Conservation (phyloP, 1,140 invertebrate genomes). For the Zaprionus vittiger region DNA sequence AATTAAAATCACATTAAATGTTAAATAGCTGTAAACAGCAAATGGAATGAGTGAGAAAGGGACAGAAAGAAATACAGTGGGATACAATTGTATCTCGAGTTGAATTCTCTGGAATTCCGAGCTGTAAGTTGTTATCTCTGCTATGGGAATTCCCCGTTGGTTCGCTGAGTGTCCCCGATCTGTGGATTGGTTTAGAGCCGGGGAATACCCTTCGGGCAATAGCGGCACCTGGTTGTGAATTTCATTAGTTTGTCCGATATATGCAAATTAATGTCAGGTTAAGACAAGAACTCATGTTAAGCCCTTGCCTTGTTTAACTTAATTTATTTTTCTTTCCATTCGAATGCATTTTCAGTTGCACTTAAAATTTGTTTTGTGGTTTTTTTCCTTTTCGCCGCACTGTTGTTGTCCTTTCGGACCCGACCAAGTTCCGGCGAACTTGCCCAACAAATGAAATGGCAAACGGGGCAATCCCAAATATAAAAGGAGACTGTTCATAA, state of each 20-base stretch:
- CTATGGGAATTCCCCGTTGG: constrained; percentile 11
- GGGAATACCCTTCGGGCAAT: background rate
- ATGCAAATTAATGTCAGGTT: background rate
- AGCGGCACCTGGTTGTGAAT: background rate
- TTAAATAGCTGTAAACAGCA: background rate
- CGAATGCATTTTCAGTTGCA: constrained; percentile 3
- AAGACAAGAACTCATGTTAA: background rate
- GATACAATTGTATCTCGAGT: background rate
- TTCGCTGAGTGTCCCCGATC: background rate
- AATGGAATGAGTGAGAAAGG: background rate
- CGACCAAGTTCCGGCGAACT: background rate
- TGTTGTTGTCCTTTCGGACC: constrained; percentile 3
- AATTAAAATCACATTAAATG: background rate
- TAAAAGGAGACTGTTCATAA: background rate
- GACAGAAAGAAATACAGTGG: background rate
- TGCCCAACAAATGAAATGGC: background rate
- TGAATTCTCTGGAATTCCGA: background rate
- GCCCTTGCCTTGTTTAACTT: background rate
- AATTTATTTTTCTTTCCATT: background rate
- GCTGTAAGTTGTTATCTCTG: background rate
- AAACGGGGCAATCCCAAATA: constrained; percentile 7
- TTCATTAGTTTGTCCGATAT: background rate
- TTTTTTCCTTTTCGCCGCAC: background rate
- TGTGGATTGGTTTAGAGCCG: background rate
- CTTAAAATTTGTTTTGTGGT: background rate